These are phyloP conservation scores for Ophiodon elongatus DNA, from an alignment of 2,113 vertebrate genomes.

Conservation along the genomic window DNA sequence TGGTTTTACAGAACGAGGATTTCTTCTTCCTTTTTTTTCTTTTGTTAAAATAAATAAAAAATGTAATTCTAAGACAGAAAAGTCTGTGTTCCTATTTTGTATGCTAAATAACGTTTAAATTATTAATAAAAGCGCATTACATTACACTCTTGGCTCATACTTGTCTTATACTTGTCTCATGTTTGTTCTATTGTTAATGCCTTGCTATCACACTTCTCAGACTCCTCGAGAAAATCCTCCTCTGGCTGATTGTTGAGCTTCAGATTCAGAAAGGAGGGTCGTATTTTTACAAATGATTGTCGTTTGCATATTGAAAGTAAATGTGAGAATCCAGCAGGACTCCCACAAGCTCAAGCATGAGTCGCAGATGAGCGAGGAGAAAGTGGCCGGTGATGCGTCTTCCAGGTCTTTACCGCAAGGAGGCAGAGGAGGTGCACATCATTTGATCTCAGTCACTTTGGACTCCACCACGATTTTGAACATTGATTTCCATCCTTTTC, in stretches of 20 bases:
- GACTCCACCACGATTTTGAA: neutral
- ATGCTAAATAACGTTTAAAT: neutral
- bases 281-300: neutral
- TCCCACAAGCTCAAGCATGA: neutral
- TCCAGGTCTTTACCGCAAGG: neutral
- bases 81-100: conserved; percentile 3
- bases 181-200: too few relatives aligned
- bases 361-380: neutral
- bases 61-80: neutral
- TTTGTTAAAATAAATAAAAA: neutral
- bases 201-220: neutral
- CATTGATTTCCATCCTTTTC: neutral
- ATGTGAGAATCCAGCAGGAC: neutral
- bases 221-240: neutral
- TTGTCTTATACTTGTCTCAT: neutral
- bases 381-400: too few relatives aligned
- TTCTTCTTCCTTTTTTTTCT: neutral
- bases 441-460: too few relatives aligned
- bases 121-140: conserved; percentile 31
- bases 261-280: neutral
- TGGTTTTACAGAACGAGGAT: conserved; percentile 56
- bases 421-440: neutral
- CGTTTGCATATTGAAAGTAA: neutral
- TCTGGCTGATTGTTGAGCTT: neutral
- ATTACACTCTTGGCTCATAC: neutral